Evolutionary conservation across 2,113 vertebrate species (phyloP).

Genomic region (Sorex araneus): DNA sequence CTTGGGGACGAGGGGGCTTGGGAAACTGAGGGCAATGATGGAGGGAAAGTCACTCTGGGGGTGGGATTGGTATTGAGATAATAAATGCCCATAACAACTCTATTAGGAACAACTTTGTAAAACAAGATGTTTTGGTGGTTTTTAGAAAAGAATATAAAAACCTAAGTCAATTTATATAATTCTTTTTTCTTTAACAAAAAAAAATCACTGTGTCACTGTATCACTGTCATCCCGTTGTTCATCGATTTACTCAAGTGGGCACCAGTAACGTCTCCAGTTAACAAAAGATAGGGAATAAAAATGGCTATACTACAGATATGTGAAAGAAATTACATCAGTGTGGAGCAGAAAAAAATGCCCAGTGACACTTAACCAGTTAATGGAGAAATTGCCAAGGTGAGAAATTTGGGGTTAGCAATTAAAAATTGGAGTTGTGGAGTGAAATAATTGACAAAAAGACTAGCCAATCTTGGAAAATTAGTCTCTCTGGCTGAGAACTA

Average conservation of each 20-base stretch:
- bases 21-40: no score
- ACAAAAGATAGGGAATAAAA: constrained; percentile 1
- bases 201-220: no score
- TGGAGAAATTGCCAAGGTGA: not conserved
- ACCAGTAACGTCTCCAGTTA: no score
- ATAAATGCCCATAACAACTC: no score
- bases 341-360: not conserved
- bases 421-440: not conserved
- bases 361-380: not conserved
- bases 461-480: not conserved
- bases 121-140: no score
- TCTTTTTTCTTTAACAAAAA: no score
- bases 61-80: no score
- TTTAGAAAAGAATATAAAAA: not conserved
- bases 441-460: not conserved
- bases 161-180: not conserved
- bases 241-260: no score
- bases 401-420: not conserved
- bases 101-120: no score
- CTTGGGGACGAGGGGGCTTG: no score
- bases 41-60: no score
- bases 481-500: not conserved
- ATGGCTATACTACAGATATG: not conserved
- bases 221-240: no score
- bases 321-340: not conserved